phyloP scores from a whole-genome alignment of 2,113 vertebrate genomes.

The Rhinoderma darwinii region DNA sequence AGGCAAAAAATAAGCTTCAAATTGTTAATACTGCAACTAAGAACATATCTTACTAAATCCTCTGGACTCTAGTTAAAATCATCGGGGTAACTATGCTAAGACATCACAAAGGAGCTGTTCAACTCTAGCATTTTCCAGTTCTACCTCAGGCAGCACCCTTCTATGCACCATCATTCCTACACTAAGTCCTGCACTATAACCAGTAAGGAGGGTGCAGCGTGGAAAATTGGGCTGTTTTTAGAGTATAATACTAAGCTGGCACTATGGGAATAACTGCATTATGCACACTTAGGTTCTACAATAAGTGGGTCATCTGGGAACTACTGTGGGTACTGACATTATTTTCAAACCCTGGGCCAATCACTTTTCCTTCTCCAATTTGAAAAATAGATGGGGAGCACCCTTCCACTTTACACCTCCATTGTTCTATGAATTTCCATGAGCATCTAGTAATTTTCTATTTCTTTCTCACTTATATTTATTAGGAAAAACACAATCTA shows the following conservation, averaged over 20 bases:
- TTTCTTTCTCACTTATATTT: no score
- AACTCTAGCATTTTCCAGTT: neutral
- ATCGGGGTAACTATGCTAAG: neutral
- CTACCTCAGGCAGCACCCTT: no score
- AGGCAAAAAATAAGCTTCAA: constrained; percentile 50
- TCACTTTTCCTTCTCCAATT: no score
- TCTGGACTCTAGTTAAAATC: neutral
- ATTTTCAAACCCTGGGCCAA: neutral
- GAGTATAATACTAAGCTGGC: neutral
- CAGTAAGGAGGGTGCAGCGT: no score
- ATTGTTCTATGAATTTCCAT: no score
- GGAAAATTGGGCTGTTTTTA: no score
- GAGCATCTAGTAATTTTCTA: no score
- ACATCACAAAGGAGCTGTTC: neutral
- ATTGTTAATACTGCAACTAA: constrained; percentile 57
- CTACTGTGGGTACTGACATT: neutral
- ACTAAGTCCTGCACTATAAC: no score
- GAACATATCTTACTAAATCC: constrained; percentile 3
- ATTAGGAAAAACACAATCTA: neutral
- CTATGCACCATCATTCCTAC: no score
- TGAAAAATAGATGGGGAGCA: neutral
- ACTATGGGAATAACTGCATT: neutral
- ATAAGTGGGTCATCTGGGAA: neutral
- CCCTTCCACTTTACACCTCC: neutral
- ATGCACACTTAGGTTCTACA: neutral